Evolutionary conservation across 1,140 invertebrate species (phyloP).

Genomic region (Arctopsyche grandis): DNA sequence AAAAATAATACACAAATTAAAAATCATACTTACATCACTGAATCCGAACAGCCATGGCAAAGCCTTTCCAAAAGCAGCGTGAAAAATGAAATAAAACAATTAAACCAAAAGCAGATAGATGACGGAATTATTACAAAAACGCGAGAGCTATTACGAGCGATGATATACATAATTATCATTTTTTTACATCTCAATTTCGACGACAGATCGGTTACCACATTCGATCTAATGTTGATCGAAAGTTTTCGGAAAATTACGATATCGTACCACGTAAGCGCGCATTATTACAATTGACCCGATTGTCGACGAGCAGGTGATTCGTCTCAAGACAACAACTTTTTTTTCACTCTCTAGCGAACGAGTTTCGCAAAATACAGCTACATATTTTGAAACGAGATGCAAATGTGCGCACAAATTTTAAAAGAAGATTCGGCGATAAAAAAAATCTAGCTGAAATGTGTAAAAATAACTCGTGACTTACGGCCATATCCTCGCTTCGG

Average conservation of each 20-base stretch:
- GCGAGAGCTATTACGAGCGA: background rate
- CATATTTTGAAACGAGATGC: background rate
- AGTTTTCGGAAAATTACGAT: background rate
- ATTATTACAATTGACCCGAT: conserved; percentile 10
- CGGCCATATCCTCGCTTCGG: conserved; percentile 87
- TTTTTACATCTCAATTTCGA: no score
- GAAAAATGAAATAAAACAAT: conserved; percentile 35
- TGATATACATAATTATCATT: background rate
- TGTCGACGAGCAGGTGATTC: background rate
- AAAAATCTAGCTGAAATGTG: background rate
- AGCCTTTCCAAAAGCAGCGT: conserved; percentile 49
- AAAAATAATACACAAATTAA: background rate
- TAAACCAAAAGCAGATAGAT: no score
- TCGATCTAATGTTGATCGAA: conserved; percentile 16
- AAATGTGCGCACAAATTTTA: background rate
- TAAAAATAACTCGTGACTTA: conserved; percentile 65
- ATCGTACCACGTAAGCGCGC: background rate
- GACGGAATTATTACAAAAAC: no score
- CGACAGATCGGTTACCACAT: background rate
- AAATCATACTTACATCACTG: conserved; percentile 44
- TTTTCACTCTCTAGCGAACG: background rate
- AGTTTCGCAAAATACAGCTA: background rate
- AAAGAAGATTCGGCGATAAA: background rate
- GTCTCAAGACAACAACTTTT: background rate
- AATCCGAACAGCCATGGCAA: conserved; percentile 51